phyloP scores from a whole-genome alignment of 2,888 invertebrate genomes.

The Silvanus unidentatus region DNA sequence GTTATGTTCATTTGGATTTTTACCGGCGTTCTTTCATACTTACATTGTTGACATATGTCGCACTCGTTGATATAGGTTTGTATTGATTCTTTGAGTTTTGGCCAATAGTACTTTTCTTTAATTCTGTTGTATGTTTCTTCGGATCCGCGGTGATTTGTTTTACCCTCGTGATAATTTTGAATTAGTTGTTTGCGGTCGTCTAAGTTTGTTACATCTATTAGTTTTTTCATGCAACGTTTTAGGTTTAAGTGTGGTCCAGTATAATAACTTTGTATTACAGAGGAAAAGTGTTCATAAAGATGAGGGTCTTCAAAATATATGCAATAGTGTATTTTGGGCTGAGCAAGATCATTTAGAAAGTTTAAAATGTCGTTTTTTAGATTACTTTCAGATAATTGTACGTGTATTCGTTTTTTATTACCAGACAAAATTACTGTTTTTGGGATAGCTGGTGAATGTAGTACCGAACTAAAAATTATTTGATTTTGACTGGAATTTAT shows the following conservation, averaged over 20 bases:
- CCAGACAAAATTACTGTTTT: slow-evolving; percentile 4
- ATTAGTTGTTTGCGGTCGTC: background rate
- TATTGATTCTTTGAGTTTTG: background rate
- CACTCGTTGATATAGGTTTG: background rate
- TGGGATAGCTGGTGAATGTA: background rate
- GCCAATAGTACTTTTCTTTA: background rate
- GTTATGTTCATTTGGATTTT: too few species aligned
- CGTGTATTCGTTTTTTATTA: slow-evolving; percentile 4
- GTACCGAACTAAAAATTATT: background rate
- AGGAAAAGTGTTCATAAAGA: too few species aligned
- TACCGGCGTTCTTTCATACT: slow-evolving; percentile 1
- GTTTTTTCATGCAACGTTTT: too few species aligned
- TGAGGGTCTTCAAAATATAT: slow-evolving; percentile 13
- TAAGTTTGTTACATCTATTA: too few species aligned
- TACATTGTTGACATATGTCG: too few species aligned
- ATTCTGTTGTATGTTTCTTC: too few species aligned
- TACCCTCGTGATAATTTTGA: background rate
- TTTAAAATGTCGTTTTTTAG: slow-evolving; percentile 6
- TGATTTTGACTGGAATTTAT: slow-evolving; percentile 3
- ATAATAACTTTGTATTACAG: slow-evolving; percentile 3
- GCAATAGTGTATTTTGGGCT: slow-evolving; percentile 7
- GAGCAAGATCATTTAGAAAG: slow-evolving; percentile 4
- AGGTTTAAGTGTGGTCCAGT: slow-evolving; percentile 9
- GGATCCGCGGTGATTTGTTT: too few species aligned
- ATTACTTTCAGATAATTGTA: slow-evolving; percentile 8